phyloP scores from a whole-genome alignment of 2,797 vertebrate genomes.

The Scleropages formosus region DNA sequence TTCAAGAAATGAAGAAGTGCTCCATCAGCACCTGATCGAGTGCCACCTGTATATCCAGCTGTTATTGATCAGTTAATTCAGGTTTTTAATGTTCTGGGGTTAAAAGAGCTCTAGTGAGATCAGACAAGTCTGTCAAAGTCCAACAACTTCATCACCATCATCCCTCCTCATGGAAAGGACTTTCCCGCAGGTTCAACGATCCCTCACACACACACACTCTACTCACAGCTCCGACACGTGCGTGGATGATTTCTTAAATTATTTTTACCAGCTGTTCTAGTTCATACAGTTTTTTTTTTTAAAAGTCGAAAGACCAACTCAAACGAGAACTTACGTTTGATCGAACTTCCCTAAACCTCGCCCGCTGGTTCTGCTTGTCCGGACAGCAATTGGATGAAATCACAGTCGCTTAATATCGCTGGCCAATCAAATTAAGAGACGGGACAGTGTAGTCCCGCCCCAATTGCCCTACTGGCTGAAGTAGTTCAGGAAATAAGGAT shows the following conservation, averaged over 20 bases:
- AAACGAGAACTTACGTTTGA: slow-evolving; percentile 47
- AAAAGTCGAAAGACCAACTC: neutral
- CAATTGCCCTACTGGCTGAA: slow-evolving; percentile 26
- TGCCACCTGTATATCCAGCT: neutral
- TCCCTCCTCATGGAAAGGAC: neutral
- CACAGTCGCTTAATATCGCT: slow-evolving; percentile 26
- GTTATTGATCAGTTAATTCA: slow-evolving; percentile 7
- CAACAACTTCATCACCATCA: neutral
- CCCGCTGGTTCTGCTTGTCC: neutral
- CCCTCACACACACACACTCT: too few species aligned
- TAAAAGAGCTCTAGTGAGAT: slow-evolving; percentile 28
- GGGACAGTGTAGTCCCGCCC: slow-evolving; percentile 19
- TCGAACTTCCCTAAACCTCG: neutral
- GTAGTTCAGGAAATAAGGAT: slow-evolving; percentile 31
- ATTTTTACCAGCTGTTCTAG: too few species aligned
- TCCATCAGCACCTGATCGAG: neutral
- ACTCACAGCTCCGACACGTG: neutral
- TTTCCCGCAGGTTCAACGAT: neutral
- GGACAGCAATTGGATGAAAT: slow-evolving; percentile 12
- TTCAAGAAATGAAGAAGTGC: neutral
- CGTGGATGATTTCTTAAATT: neutral
- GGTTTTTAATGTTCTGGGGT: neutral
- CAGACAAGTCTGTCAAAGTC: neutral
- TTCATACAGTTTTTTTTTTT: neutral
- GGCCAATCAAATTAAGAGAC: slow-evolving; percentile 43